Conservation (phyloP, 2,113 vertebrate species). For the Varanus salvator region DNA sequence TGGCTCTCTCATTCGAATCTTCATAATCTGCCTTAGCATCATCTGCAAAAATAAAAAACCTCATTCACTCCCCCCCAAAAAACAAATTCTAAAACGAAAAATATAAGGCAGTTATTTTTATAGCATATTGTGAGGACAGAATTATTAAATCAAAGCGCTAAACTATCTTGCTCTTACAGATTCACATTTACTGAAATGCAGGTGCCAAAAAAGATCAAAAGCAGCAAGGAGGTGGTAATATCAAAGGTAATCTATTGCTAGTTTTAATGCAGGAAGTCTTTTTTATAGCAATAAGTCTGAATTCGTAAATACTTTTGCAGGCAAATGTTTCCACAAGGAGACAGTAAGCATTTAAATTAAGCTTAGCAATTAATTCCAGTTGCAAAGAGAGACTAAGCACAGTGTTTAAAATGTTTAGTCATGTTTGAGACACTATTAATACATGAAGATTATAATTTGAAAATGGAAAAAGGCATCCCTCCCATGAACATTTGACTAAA, state of each 20-base stretch:
- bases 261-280: neutral
- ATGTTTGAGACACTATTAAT: neutral
- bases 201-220: constrained; percentile 40
- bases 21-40: constrained; percentile 32
- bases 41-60: neutral
- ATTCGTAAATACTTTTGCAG: constrained; percentile 2
- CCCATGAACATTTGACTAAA: constrained; percentile 32
- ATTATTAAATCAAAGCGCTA: constrained; percentile 43
- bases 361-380: neutral
- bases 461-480: neutral
- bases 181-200: constrained; percentile 41
- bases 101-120: constrained; percentile 12
- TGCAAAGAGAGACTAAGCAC: neutral
- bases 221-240: neutral
- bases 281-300: constrained; percentile 36
- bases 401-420: neutral
- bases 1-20: constrained; percentile 1
- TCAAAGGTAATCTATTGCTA: constrained; percentile 15
- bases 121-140: constrained; percentile 46
- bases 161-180: constrained; percentile 37
- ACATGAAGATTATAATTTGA: constrained; percentile 10
- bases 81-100: neutral
- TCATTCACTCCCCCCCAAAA: too few species aligned
- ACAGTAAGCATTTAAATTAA: neutral
- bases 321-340: constrained; percentile 28